phyloP scores from a whole-genome alignment of 2,797 vertebrate genomes.

The Propithecus perrieri region DNA sequence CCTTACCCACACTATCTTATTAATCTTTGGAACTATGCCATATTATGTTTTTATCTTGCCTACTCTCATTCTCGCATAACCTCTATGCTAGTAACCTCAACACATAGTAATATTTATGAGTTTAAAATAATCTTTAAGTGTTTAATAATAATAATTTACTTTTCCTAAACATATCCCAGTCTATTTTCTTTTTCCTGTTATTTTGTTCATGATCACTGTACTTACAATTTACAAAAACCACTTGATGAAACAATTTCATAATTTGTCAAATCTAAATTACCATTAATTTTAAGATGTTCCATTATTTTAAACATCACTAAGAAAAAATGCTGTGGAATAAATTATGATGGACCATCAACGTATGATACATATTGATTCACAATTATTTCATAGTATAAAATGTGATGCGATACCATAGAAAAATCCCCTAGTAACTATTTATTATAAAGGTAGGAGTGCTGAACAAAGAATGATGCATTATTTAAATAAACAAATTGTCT shows the following conservation, averaged over 20 bases:
- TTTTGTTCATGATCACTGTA: neutral
- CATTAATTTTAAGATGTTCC: neutral
- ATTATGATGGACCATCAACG: neutral
- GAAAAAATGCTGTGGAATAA: neutral
- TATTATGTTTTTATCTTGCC: neutral
- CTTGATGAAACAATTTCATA: neutral
- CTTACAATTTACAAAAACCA: neutral
- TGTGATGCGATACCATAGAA: neutral
- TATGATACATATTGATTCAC: neutral
- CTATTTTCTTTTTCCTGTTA: neutral
- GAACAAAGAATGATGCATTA: neutral
- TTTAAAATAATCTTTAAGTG: neutral
- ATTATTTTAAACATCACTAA: neutral
- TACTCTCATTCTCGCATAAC: neutral
- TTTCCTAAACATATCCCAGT: neutral
- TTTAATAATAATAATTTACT: neutral
- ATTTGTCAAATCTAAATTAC: neutral
- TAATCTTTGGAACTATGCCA: neutral
- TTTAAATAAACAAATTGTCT: neutral
- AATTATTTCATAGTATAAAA: neutral
- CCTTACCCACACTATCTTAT: neutral
- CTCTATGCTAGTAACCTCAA: neutral
- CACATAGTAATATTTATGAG: neutral
- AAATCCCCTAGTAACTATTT: neutral
- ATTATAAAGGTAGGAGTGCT: neutral